Evolutionary conservation across 2,113 vertebrate species (phyloP).

Genomic region (Pluvianellus socialis): DNA sequence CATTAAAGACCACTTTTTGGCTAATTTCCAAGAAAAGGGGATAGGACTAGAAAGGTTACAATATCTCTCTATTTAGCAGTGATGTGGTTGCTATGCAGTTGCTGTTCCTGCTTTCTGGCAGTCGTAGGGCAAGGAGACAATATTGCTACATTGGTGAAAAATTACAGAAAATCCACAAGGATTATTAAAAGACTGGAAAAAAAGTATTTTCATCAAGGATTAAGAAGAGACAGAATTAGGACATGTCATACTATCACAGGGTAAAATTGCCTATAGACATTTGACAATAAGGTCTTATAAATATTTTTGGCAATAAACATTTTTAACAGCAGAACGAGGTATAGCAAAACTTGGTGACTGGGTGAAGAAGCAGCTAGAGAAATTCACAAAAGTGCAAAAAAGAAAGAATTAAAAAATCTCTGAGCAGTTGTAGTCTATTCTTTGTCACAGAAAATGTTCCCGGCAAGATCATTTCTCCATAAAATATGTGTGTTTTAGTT

Average conservation of each 20-base stretch:
- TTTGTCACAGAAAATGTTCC: background rate
- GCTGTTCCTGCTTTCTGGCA: background rate
- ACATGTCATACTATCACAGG: background rate
- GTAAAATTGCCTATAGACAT: background rate
- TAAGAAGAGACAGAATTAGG: background rate
- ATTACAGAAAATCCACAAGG: background rate
- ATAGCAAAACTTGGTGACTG: background rate
- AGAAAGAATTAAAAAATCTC: background rate
- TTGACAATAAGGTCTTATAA: background rate
- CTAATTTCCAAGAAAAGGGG: background rate
- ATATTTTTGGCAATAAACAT: background rate
- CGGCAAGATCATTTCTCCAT: background rate
- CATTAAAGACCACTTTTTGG: background rate
- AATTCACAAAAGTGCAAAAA: background rate
- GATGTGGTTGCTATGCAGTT: background rate
- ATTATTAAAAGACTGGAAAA: background rate
- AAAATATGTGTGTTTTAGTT: rapidly evolving
- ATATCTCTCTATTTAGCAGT: background rate
- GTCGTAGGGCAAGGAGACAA: background rate
- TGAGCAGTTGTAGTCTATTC: background rate
- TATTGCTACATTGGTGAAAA: background rate
- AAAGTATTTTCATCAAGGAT: background rate
- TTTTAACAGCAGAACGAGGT: background rate
- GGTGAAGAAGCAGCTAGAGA: background rate
- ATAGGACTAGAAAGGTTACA: background rate